phyloP scores from a whole-genome alignment of 2,888 invertebrate genomes.

The Lobophora halterata region DNA sequence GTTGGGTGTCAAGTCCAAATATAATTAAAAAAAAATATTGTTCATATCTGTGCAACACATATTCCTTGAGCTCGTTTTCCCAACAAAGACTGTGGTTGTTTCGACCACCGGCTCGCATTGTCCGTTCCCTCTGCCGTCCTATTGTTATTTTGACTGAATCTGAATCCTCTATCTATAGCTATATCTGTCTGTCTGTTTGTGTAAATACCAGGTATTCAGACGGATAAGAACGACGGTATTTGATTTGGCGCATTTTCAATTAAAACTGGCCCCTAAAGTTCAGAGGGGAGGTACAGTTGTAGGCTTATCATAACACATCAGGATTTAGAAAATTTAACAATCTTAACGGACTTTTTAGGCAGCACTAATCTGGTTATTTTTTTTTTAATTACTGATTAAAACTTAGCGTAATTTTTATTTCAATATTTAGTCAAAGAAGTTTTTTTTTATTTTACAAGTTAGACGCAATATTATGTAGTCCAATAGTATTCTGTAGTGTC shows the following conservation, averaged over 20 bases:
- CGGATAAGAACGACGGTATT: neutral
- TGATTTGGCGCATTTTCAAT: neutral
- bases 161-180: slow-evolving; percentile 26
- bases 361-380: no score
- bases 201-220: slow-evolving; percentile 7
- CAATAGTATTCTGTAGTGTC: no score
- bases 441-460: no score
- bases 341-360: no score
- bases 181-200: slow-evolving; percentile 1
- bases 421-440: no score
- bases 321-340: no score
- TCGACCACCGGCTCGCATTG: slow-evolving; percentile 67
- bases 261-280: neutral
- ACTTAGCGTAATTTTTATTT: no score
- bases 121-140: slow-evolving; percentile 49
- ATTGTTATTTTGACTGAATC: slow-evolving; percentile 74
- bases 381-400: no score
- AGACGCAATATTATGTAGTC: no score
- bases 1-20: no score
- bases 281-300: no score
- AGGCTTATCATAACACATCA: no score
- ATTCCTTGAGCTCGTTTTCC: slow-evolving; percentile 45
- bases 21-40: neutral
- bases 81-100: slow-evolving; percentile 68
- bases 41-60: slow-evolving; percentile 25